phyloP scores from a whole-genome alignment of 2,113 vertebrate species.

The Rhinogobius similis region DNA sequence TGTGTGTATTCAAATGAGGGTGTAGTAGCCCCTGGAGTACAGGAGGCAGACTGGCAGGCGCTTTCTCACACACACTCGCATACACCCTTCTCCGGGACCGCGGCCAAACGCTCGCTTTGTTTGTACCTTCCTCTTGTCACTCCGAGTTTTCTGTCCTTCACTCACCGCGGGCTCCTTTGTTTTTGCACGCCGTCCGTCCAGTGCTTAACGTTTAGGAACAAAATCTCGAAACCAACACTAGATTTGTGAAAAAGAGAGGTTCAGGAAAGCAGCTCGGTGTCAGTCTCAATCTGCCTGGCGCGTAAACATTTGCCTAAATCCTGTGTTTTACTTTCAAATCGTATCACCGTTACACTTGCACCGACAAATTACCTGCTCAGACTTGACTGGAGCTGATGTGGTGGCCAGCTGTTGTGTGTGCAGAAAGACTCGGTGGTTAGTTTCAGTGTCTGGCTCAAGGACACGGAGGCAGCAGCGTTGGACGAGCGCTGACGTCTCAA shows the following conservation, averaged over 20 bases:
- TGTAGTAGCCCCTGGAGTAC: conserved; percentile 55
- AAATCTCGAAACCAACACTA: not conserved
- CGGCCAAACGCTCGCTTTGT: conserved; percentile 70
- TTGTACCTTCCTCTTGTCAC: conserved; percentile 71
- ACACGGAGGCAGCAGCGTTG: conserved; percentile 33
- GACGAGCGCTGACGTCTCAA: conserved; percentile 38
- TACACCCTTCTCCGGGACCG: conserved; percentile 53
- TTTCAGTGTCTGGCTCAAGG: conserved; percentile 59
- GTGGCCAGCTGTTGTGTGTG: not conserved
- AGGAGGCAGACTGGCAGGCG: conserved; percentile 67
- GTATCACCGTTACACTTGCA: not conserved
- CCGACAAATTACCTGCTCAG: not conserved
- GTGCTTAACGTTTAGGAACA: conserved; percentile 17
- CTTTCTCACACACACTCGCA: conserved; percentile 52
- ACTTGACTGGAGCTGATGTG: not conserved
- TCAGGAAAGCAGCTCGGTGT: not conserved
- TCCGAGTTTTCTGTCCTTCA: conserved; percentile 64
- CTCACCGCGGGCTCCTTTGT: conserved; percentile 49
- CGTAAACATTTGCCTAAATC: not conserved
- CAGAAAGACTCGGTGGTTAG: conserved; percentile 6
- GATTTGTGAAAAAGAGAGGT: conserved; percentile 1
- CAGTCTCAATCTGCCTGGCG: not conserved
- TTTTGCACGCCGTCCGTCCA: conserved; percentile 31
- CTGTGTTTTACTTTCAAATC: not conserved
- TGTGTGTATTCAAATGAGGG: conserved; percentile 46